These are phyloP conservation scores for Zingel zingel DNA, from an alignment of 2,113 vertebrate genomes.

Conservation along the genomic window DNA sequence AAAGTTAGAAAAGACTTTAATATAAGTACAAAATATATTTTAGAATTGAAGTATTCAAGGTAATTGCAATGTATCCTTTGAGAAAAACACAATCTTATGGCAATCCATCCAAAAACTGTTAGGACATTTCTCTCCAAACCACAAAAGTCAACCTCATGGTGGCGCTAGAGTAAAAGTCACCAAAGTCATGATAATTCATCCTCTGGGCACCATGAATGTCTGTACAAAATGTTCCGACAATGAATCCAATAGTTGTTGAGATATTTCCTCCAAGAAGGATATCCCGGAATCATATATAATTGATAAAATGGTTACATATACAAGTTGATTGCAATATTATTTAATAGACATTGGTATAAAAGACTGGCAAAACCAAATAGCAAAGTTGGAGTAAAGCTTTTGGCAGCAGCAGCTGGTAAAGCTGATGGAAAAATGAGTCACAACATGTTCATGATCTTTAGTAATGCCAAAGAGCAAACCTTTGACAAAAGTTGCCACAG, in stretches of 20 bases:
- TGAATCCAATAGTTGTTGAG: background rate
- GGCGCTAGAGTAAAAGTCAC: background rate
- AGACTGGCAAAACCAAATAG: background rate
- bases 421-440: conserved; percentile 9
- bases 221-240: background rate
- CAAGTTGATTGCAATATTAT: background rate
- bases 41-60: background rate
- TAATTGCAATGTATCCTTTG: background rate
- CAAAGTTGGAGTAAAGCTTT: background rate
- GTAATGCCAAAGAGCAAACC: background rate
- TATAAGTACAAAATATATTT: background rate
- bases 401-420: background rate
- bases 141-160: background rate
- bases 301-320: background rate
- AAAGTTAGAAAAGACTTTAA: background rate
- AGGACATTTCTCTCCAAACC: background rate
- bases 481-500: conserved; percentile 1
- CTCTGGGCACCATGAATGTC: background rate
- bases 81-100: background rate
- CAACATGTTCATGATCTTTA: conserved; percentile 17
- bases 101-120: background rate
- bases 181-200: background rate
- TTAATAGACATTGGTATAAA: background rate
- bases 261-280: background rate
- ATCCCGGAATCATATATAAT: background rate